Percentiles rank a stretch among this genome's conserved stretches.
Evolutionary conservation across 1,140 invertebrate genomes (phyloP).

Genomic region (Dendroctonus ponderosae): DNA sequence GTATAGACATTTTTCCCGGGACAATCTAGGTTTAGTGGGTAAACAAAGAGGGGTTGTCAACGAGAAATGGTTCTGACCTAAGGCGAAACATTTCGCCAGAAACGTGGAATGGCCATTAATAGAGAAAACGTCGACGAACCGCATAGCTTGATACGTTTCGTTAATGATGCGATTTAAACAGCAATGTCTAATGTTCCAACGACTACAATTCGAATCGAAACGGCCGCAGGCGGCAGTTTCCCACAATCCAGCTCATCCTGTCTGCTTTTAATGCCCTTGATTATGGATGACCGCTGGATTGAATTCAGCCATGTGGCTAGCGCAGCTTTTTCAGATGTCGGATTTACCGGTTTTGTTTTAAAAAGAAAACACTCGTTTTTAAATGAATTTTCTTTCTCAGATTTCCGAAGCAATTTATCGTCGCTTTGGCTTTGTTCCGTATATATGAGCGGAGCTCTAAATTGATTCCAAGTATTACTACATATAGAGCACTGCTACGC

Average conservation of each 20-base stretch:
- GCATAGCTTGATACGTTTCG: constrained; percentile 31
- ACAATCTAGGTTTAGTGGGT: neutral
- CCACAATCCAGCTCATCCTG: constrained; percentile 32
- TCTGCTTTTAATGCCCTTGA: constrained; percentile 32
- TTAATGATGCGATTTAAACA: constrained; percentile 34
- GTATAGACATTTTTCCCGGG: too few relatives aligned
- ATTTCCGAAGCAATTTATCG: constrained; percentile 29
- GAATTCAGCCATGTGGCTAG: constrained; percentile 27
- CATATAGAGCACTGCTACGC: constrained; percentile 2
- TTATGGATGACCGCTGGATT: constrained; percentile 32
- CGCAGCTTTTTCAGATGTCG: constrained; percentile 29
- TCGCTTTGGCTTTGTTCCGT: constrained; percentile 18
- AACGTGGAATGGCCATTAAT: constrained; percentile 14
- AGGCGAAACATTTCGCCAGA: constrained; percentile 13
- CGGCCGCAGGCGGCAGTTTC: constrained; percentile 27
- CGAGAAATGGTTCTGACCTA: constrained; percentile 16
- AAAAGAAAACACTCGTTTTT: constrained; percentile 30
- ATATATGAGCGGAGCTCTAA: constrained; percentile 17
- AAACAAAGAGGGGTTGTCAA: constrained; percentile 13
- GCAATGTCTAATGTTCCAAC: constrained; percentile 31
- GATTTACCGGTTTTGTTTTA: constrained; percentile 38
- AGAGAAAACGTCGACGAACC: constrained; percentile 19
- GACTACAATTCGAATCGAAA: constrained; percentile 24
- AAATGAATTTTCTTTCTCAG: constrained; percentile 33
- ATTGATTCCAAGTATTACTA: constrained; percentile 19